Evolutionary conservation across 2,113 vertebrate species (phyloP), one percentile per base, ranked within the genome.

Genomic region (Danionella cerebrum): DNA sequence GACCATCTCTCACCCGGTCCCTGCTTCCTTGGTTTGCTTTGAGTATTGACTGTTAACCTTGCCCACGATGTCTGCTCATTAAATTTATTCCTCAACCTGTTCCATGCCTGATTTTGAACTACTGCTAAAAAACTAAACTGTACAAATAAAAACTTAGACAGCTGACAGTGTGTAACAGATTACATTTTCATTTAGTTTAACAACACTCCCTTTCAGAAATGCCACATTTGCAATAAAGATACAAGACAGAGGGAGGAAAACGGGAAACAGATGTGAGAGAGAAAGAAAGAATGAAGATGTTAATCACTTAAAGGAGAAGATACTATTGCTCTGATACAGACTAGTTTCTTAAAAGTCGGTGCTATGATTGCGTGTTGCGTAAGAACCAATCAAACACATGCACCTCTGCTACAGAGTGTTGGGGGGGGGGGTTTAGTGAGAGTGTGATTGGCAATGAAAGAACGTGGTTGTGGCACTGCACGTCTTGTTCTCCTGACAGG

Each of bases 401-500:
- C 86, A 86, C 82, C 83, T 85, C n/a, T n/a, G n/a, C n/a, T n/a
- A n/a, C n/a, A n/a, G n/a, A n/a, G n/a, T n/a, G n/a, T 78, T 84
- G 86, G 89, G 90, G 86, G 86, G 82, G 86, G 89, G 87, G 88
- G 89, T 85, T 83, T 85, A 84, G 84, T 81, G 84, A 84, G 83
- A 82, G 67, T 7, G 84, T 88, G 90, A 92, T 84, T 90, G 88
- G 90, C 90, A 90, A 67, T 59, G 86, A 80, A 82, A 52, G 85
- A 86, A 82, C 84, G 45, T 47, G 84, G 12, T 85, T 86, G 87
- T 84, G 85, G 87, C 85, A 80, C 82, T 21, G 69, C 79, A 84
- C 83, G 87, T 84, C 87, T 86, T 89, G 87, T 91, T 91, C 90
- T 90, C 85, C 88, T 91, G 89, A 90, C 89, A 91, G 89, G 86